These are phyloP conservation scores for Ennomos fuscantarius DNA, from an alignment of 2,888 invertebrate genomes.

Conservation along the genomic window DNA sequence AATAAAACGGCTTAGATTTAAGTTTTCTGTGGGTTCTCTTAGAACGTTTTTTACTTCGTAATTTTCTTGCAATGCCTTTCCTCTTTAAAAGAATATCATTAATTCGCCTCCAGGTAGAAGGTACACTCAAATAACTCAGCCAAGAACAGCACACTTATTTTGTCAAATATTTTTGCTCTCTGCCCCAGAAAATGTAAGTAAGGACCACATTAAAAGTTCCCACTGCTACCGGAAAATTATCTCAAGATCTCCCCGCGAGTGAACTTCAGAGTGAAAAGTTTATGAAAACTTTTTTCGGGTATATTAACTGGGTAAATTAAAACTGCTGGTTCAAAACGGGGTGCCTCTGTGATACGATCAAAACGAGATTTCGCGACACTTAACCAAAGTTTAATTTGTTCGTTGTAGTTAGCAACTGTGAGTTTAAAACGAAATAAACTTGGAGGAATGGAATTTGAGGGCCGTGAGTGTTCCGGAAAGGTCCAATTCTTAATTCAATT, in stretches of 20 bases:
- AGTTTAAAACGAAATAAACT: conserved; percentile 19
- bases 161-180: conserved; percentile 45
- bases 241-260: conserved; percentile 54
- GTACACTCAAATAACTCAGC: conserved; percentile 39
- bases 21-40: no score
- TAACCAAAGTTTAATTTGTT: conserved; percentile 40
- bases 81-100: conserved; percentile 7
- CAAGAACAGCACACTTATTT: conserved; percentile 32
- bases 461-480: conserved; percentile 3
- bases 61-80: no score
- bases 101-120: conserved; percentile 7
- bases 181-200: conserved; percentile 51
- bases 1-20: no score
- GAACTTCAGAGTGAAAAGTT: conserved; percentile 49
- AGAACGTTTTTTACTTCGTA: no score
- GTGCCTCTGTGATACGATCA: conserved; percentile 35
- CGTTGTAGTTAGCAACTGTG: conserved; percentile 31
- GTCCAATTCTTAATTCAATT: conserved; percentile 2
- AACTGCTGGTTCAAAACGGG: conserved; percentile 41
- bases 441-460: conserved; percentile 20
- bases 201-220: conserved; percentile 67
- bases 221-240: conserved; percentile 61
- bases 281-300: conserved; percentile 42
- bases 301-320: conserved; percentile 62
- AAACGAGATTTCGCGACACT: conserved; percentile 37